Conservation (phyloP, 2,113 vertebrate species). For the Excalfactoria chinensis region DNA sequence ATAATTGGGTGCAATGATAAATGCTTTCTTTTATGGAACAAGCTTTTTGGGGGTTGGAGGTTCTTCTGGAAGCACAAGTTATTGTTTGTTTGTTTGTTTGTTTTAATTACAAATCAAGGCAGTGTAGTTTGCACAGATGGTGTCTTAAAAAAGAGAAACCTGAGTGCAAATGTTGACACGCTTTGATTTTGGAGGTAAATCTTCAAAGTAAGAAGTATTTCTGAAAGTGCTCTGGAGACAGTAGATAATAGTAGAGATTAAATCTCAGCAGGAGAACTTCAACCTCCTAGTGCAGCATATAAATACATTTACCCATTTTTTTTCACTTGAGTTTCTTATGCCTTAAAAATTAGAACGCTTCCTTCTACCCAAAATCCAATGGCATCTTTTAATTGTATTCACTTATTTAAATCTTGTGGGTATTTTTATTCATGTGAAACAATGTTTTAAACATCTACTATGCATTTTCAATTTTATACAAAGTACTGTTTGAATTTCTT, state of each 20-base stretch:
- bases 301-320: background rate
- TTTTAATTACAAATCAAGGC: background rate
- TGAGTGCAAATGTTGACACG: background rate
- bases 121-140: background rate
- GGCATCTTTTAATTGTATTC: background rate
- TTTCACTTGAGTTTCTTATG: background rate
- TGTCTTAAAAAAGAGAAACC: background rate
- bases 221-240: background rate
- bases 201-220: background rate
- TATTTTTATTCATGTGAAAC: background rate
- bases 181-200: background rate
- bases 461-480: background rate
- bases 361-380: background rate
- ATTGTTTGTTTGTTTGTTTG: background rate
- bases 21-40: background rate
- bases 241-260: background rate
- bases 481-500: background rate
- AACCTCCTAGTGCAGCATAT: background rate
- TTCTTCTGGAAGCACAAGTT: background rate
- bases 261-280: background rate
- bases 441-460: background rate
- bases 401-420: background rate
- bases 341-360: background rate
- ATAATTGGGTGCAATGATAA: background rate
- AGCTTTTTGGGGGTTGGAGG: background rate